Base-by-base conservation (phyloP, 2,888 invertebrate genomes). In the Parnassius glacialis region DNA sequence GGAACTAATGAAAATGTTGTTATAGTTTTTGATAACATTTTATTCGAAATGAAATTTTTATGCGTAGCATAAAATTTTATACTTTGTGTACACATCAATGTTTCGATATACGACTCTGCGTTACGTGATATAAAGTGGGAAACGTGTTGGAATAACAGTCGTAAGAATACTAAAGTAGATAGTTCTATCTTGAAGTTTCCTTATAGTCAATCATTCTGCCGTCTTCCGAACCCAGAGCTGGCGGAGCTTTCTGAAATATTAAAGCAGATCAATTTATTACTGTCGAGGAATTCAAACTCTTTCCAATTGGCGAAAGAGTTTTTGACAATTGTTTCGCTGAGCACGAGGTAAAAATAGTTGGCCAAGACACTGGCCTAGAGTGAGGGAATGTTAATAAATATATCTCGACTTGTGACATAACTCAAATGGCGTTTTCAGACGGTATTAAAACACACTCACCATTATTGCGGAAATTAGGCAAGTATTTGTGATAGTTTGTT, bases 281-380 rank as follows among this genome's bases (percentile, higher is more conserved):
- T 84, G 85, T 81, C 83, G 75, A 71, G 53, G 67, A 66, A 71
- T 76, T 70, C 70, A 74, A 82, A 82, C 77, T 81, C 77, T 85
- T 86, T 81, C 81, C 82, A 81, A 84, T 82, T 83, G 83, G 82
- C 84, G 80, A 79, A 83, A 82, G 76, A 79, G 74, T 79, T 75
- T 71, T 67, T 70, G 68, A 76, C 80, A 75, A 87, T 86, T 83
- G 84, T 84, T 82, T 75, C 70, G 67, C 74, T 75, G 78, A 74
- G 69, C 71, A 65, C 61, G 70, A 64, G 67, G 58, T 80, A 80
- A 79, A 85, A 87, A 87, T 87, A 87, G 75, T 66, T 70, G 74
- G 59, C 73, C 76, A 77, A 79, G 78, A 78, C 76, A 77, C 68
- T 80, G 80, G 80, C 78, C 75, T 71, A 76, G 72, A 76, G 70